Base-by-base conservation (phyloP, 2,113 vertebrate genomes). In the Rhea americana region DNA sequence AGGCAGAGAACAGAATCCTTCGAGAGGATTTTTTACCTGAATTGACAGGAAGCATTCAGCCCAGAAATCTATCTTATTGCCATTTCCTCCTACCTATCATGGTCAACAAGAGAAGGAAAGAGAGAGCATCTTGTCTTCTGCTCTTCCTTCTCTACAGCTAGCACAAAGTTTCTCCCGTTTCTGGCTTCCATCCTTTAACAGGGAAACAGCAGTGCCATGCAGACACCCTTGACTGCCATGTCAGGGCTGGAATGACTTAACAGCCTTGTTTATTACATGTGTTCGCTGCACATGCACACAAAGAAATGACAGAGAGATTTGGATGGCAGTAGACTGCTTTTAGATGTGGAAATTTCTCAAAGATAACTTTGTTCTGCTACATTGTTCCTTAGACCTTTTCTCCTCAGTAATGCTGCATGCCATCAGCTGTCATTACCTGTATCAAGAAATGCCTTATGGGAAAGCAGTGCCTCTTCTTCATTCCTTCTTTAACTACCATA, bases 391-490 rank as follows among this genome's bases (percentile, higher is more conserved):
- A 22, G 89, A 71, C 39, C 17, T 89, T 79, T 89, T 76, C 66
- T 93, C 35, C 79, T 85, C 50, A 58, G 53, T 85, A 85, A 93
- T 47, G 67, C 71, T 62, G 58, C 13, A 45, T 62, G 70, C 56
- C 59, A 93, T 93, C 87, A 76, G 87, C 62, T 61, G 58, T 79
- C 85, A 87, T 28, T 22, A 89, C 45, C 17, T 70, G 22, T 80
- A 82, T 80, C 90, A 92, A 82, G 85, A 86, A 87, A 85, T 9
- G 1, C 8, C 89, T 79, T 91, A 73, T 45, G 55, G 87, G 85
- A 85, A 85, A 58, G 72, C 55, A 80, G 41, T 5, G 19, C 53
- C 19, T 89, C 5, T 0, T 76, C 28, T 80, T 59, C 85, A 1
- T 74, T 66, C 58, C 82, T 89, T n/a, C 37, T 82, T 92, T 66